Evolutionary conservation across 2,797 vertebrate species (phyloP), one percentile per base, ranked within the genome.

Genomic region (Holocentrus rufus): DNA sequence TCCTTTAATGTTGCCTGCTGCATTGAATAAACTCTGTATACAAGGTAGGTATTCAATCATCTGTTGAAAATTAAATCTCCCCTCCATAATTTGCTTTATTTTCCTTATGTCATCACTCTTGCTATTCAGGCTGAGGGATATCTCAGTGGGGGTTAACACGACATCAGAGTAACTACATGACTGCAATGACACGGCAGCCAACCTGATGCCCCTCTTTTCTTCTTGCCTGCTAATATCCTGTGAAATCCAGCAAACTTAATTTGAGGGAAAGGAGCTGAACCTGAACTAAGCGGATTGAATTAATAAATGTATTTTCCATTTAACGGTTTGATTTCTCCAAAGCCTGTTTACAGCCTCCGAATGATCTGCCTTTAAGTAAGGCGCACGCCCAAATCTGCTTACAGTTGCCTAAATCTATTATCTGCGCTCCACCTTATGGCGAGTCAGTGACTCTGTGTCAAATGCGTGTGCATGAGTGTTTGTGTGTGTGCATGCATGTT

Each of bases 241-340:
- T 91, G 89, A 93, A 93, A 94, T 94, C 92, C 93, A 75, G 87
- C 87, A 90, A 94, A 94, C 92, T 93, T 94, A 92, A 94, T 94
- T 95, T 94, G 91, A 93, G 56, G 84, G 85, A 93, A 85, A 90
- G 87, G 84, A 93, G 89, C 90, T 90, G 90, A 94, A 93, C 93
- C 93, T 93, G 93, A 94, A 94, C 93, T 94, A 94, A 94, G 93
- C 89, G 89, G 93, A 94, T 94, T 93, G 91, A 92, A 91, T 92
- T 94, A 94, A 94, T 94, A 94, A 93, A 93, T 92, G 90, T 88
- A 91, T 94, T 94, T 93, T 93, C 89, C 89, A 92, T 94, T 94
- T 93, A 94, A 93, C 88, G 89, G 88, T 93, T 92, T 94, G 91
- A 93, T 93, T 93, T 93, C 89, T 92, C 87, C 85, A 91, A 93